Evolutionary conservation across 2,888 invertebrate species (phyloP).

Genomic region (Lasioglossum lativentre): DNA sequence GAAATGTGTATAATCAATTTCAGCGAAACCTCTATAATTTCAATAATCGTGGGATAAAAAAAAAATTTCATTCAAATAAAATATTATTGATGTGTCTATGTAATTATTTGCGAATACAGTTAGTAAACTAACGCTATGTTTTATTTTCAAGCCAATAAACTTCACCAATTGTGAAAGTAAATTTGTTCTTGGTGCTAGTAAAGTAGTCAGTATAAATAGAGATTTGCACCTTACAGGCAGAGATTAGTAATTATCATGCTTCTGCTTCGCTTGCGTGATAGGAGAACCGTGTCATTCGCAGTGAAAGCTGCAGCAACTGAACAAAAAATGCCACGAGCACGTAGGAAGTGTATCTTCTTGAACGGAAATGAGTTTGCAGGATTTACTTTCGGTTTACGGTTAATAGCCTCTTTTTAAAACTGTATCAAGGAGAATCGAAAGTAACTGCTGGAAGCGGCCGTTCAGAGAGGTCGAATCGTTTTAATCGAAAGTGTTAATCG

Average conservation of each 20-base stretch:
- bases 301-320: conserved; percentile 2
- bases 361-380: conserved; percentile 9
- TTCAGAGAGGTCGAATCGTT: background rate
- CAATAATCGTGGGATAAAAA: too few relatives aligned
- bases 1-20: too few relatives aligned
- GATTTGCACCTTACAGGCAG: background rate
- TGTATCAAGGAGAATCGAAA: conserved; percentile 1
- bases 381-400: conserved; percentile 13
- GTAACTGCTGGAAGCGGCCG: background rate
- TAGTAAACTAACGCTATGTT: background rate
- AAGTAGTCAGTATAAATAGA: background rate
- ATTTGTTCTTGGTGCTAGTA: background rate
- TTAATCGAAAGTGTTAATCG: background rate
- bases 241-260: background rate
- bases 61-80: background rate
- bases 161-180: background rate
- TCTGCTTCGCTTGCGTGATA: background rate
- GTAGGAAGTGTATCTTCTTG: background rate
- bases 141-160: background rate
- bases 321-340: background rate
- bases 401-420: background rate
- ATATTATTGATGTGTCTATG: background rate
- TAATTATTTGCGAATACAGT: background rate
- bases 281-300: background rate
- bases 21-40: too few relatives aligned